phyloP scores from a whole-genome alignment of 2,888 invertebrate species.

The Pollenia labialis region DNA sequence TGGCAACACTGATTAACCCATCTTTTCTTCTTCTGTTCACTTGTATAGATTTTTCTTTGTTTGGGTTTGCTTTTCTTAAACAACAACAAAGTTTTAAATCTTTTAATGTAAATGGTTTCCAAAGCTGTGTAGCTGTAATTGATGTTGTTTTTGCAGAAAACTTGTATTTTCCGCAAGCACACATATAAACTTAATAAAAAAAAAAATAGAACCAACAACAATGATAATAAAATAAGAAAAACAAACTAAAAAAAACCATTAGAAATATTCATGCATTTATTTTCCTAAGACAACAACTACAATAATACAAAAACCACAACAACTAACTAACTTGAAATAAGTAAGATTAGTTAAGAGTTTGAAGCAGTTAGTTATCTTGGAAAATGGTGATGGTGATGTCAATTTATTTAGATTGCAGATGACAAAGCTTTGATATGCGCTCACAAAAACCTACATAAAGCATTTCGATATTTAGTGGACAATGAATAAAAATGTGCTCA shows the following conservation, averaged over 20 bases:
- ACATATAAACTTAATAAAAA: constrained; percentile 22
- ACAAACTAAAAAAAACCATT: constrained; percentile 26
- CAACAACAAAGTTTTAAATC: constrained; percentile 30
- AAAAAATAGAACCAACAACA: constrained; percentile 12
- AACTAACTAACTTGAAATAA: not conserved
- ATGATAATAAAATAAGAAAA: not conserved
- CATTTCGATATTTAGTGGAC: too few relatives aligned
- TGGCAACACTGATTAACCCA: too few relatives aligned
- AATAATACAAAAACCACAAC: not conserved
- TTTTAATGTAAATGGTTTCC: constrained; percentile 32
- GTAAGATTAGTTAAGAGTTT: not conserved
- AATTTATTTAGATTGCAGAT: not conserved
- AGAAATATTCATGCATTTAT: constrained; percentile 14
- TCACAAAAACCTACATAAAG: too few relatives aligned
- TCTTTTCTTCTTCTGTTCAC: constrained; percentile 8
- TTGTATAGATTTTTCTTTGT: constrained; percentile 59
- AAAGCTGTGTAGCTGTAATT: constrained; percentile 6
- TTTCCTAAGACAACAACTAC: constrained; percentile 7
- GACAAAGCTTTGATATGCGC: too few relatives aligned
- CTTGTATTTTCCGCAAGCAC: constrained; percentile 65
- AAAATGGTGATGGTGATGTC: constrained; percentile 24
- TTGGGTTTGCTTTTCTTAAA: constrained; percentile 45
- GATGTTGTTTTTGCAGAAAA: constrained; percentile 56
- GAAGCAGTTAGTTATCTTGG: not conserved
- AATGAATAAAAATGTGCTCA: too few relatives aligned